Percentiles rank a stretch among this genome's conserved stretches.
These are phyloP conservation scores for Eilema griseolum DNA, from an alignment of 2,888 invertebrate species.

Conservation along the genomic window DNA sequence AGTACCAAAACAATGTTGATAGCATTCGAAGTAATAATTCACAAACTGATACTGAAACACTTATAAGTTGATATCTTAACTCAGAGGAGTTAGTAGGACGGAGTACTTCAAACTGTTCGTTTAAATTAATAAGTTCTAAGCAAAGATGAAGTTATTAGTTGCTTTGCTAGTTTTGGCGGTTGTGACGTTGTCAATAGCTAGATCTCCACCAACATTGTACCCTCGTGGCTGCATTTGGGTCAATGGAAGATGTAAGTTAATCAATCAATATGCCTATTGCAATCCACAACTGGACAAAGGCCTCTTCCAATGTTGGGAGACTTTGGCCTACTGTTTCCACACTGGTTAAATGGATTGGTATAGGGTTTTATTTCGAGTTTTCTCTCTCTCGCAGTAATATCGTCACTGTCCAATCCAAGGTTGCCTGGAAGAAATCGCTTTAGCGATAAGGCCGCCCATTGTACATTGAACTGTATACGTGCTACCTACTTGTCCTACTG, in stretches of 20 bases:
- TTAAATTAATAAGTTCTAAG: neutral
- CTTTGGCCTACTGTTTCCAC: too few species aligned
- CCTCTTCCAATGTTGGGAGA: too few species aligned
- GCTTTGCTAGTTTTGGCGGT: constrained; percentile 44
- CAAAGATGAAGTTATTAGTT: constrained; percentile 51
- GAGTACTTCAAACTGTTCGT: neutral
- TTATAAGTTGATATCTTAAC: neutral
- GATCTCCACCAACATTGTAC: constrained; percentile 14
- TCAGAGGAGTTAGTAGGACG: neutral
- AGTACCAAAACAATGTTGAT: neutral
- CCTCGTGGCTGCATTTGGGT: constrained; percentile 64
- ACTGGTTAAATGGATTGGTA: too few species aligned
- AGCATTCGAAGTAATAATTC: neutral
- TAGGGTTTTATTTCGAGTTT: too few species aligned
- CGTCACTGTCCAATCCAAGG: too few species aligned
- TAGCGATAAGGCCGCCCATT: too few species aligned
- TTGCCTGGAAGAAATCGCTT: too few species aligned
- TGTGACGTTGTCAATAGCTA: constrained; percentile 46
- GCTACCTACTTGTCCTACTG: too few species aligned
- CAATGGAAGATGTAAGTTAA: constrained; percentile 64
- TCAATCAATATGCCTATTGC: too few species aligned
- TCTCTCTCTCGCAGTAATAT: too few species aligned
- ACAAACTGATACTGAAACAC: neutral
- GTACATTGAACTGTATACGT: too few species aligned
- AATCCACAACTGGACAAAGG: too few species aligned